Evolutionary conservation across 2,888 invertebrate genomes (phyloP), one percentile per base, ranked within the genome.

Genomic region (Drepanosiphum platanoidis): DNA sequence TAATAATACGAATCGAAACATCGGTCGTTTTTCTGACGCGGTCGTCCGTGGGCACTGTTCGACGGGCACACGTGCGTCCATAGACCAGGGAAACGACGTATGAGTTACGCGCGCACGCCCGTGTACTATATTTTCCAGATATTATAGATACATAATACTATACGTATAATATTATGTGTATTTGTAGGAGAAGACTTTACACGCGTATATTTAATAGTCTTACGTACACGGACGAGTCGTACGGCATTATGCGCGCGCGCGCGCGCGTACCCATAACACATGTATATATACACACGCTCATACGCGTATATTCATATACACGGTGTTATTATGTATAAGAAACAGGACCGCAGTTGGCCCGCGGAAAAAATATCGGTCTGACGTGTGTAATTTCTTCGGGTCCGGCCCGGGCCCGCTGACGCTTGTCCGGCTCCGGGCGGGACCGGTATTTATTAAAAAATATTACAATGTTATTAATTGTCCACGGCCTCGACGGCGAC

Each of bases 391-490:
- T 74, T 74, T 74, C 83, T 83, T 42, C 68, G 68, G 68, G 34
- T 70, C 80, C 83, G 82, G 18, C 32, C 52, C 30, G 68, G 46
- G 70, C 46, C 82, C 13, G n/a, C 81, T 22, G 74, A 83, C 68
- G 66, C 68, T 75, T 68, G 83, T 77, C 30, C 66, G 46, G 83
- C 83, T 84, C 66, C 83, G 52, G 83, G 83, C 83, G 46, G 68
- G 46, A 84, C 83, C 1, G 66, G 83, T 75, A 77, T 84, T 84
- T 68, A 68, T 84, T 39, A 77, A 72, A 72, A 81, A n/a, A 72
- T 61, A 72, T 74, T 75, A 83, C 83, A 75, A 83, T 52, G 34
- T 83, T 74, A 83, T 83, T 83, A 83, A 83, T 83, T 83, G 83
- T 83, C 83, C 83, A 32, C 61, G 83, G 68, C 34, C 46, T 13